A percentile compares a stretch with the other conserved stretches of the same genome.
Evolutionary conservation across 2,888 invertebrate genomes (phyloP).

Genomic region (Holacanthella duospinosa): DNA sequence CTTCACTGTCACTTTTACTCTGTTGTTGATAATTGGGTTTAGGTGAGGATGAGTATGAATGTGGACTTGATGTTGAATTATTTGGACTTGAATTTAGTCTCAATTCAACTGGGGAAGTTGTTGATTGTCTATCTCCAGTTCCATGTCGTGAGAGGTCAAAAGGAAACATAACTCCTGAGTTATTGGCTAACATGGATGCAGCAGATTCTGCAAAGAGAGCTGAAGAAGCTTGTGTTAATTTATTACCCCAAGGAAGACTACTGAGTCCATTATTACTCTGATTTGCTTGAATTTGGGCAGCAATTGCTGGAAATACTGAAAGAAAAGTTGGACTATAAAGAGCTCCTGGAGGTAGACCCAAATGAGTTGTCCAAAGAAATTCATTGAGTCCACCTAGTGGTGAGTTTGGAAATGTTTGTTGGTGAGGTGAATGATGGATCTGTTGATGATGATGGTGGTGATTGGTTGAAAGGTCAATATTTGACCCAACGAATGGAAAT

Average conservation of each 20-base stretch:
- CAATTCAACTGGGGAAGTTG: too few relatives aligned
- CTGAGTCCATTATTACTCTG: background rate
- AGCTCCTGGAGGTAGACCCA: conserved; percentile 6
- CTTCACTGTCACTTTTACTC: background rate
- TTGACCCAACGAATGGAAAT: background rate
- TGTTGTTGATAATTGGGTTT: background rate
- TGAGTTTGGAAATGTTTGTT: background rate
- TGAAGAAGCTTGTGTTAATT: background rate
- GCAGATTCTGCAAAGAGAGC: background rate
- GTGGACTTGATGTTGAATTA: background rate
- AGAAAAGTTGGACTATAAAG: conserved; percentile 2
- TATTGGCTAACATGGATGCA: background rate
- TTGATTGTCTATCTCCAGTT: background rate
- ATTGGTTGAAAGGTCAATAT: background rate
- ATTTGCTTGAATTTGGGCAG: conserved; percentile 3
- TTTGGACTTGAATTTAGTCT: too few relatives aligned
- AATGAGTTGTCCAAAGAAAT: conserved; percentile 1
- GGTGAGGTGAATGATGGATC: background rate
- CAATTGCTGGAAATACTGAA: background rate
- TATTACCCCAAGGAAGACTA: background rate
- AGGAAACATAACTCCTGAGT: background rate
- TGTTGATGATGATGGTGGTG: too few relatives aligned
- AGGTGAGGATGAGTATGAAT: background rate
- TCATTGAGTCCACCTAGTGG: background rate
- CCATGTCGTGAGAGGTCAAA: background rate